phyloP scores from a whole-genome alignment of 2,113 vertebrate genomes.

The Alectura lathami region DNA sequence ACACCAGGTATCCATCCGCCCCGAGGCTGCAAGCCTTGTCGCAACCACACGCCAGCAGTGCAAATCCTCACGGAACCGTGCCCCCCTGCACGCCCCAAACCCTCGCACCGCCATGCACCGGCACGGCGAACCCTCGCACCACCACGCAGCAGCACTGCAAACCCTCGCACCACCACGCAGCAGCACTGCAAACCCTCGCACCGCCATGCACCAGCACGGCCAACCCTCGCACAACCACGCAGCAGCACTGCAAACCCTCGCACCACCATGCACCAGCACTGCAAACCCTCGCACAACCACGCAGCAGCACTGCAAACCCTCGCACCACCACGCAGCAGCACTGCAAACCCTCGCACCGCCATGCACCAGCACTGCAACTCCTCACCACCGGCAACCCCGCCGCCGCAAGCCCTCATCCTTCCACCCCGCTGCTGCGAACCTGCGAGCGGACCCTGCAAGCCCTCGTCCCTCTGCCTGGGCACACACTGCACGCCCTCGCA shows the following conservation, averaged over 20 bases:
- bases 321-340: accelerated
- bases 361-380: no score
- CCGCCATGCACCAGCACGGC: neutral
- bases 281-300: neutral
- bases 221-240: no score
- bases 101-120: neutral
- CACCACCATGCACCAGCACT: neutral
- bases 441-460: neutral
- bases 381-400: neutral
- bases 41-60: neutral
- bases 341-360: neutral
- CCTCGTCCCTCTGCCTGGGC: neutral
- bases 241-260: neutral
- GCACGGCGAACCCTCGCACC: neutral
- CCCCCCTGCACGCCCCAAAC: neutral
- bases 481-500: neutral
- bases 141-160: neutral
- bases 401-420: neutral
- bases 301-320: neutral
- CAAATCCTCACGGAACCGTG: accelerated
- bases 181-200: neutral
- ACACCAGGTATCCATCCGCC: neutral
- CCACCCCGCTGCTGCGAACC: neutral
- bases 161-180: neutral
- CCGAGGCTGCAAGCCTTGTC: neutral